Evolutionary conservation across 2,797 vertebrate species (phyloP).

Genomic region (Microcaecilia unicolor): DNA sequence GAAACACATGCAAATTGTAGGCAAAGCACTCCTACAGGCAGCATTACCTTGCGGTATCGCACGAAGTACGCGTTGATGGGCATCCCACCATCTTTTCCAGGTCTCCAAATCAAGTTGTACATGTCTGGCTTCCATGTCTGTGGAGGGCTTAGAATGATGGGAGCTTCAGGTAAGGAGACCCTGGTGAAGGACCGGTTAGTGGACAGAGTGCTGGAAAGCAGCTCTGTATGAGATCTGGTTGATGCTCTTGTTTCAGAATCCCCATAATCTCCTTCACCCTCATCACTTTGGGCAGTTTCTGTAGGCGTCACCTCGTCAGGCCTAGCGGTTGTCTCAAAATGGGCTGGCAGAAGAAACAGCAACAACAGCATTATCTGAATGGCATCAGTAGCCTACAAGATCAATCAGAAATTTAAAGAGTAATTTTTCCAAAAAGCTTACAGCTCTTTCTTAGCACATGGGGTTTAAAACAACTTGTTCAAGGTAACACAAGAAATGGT

Average conservation of each 20-base stretch:
- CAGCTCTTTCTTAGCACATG: too few species aligned
- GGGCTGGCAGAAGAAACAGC: slow-evolving; percentile 40
- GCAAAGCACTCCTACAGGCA: too few species aligned
- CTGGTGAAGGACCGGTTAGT: slow-evolving; percentile 32
- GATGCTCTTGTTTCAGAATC: background rate
- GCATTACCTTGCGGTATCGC: slow-evolving; percentile 86
- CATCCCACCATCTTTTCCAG: slow-evolving; percentile 73
- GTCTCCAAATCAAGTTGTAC: slow-evolving; percentile 82
- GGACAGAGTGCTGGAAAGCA: background rate
- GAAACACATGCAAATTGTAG: too few species aligned
- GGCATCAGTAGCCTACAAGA: too few species aligned
- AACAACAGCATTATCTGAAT: too few species aligned
- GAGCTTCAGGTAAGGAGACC: slow-evolving; percentile 72
- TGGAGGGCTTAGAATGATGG: slow-evolving; percentile 87
- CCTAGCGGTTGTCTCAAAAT: slow-evolving; percentile 29
- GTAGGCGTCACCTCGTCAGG: slow-evolving; percentile 14
- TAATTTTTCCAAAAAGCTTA: too few species aligned
- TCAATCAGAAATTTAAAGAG: too few species aligned
- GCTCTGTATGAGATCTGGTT: background rate
- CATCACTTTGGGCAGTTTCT: slow-evolving; percentile 56
- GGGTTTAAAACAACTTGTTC: too few species aligned
- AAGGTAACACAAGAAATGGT: too few species aligned
- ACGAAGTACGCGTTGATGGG: slow-evolving; percentile 90
- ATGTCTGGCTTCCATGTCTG: slow-evolving; percentile 79
- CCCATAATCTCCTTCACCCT: slow-evolving; percentile 38